phyloP scores from a whole-genome alignment of 2,797 vertebrate species.

The Staurois parvus region DNA sequence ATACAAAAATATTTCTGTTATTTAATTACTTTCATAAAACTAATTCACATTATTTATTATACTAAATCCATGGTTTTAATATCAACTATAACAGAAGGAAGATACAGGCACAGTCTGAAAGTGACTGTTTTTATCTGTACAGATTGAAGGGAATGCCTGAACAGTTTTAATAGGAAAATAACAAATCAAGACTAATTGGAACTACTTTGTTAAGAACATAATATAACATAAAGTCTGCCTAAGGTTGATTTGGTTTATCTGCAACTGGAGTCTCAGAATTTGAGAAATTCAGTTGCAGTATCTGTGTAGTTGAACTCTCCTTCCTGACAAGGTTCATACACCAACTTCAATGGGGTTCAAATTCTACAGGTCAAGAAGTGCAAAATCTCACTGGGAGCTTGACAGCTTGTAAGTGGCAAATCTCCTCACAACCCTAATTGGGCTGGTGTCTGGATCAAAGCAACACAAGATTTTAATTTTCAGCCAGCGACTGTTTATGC shows the following conservation, averaged over 20 bases:
- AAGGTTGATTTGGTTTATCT: slow-evolving; percentile 8
- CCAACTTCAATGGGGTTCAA: slow-evolving; percentile 56
- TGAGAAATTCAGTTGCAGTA: slow-evolving; percentile 54
- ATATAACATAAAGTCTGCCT: background rate
- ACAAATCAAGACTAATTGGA: background rate
- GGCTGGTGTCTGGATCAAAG: slow-evolving; percentile 46
- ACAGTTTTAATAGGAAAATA: background rate
- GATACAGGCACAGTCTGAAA: background rate
- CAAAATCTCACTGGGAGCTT: slow-evolving; percentile 56
- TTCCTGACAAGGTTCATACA: slow-evolving; percentile 47
- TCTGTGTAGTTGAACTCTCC: slow-evolving; percentile 52
- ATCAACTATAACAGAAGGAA: background rate
- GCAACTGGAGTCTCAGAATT: slow-evolving; percentile 30
- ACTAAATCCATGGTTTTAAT: background rate
- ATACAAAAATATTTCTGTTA: background rate
- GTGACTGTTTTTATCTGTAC: background rate
- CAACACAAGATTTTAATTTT: slow-evolving; percentile 45
- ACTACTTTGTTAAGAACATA: background rate
- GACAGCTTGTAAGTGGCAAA: slow-evolving; percentile 61
- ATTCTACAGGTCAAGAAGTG: slow-evolving; percentile 59
- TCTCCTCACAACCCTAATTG: slow-evolving; percentile 58
- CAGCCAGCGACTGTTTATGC: background rate
- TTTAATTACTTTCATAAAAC: background rate
- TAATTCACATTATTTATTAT: background rate
- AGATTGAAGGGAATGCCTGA: background rate